A percentile compares a stretch with the other conserved stretches of the same genome.
phyloP scores from a whole-genome alignment of 2,113 vertebrate genomes.

The Oreotrochilus melanogaster region DNA sequence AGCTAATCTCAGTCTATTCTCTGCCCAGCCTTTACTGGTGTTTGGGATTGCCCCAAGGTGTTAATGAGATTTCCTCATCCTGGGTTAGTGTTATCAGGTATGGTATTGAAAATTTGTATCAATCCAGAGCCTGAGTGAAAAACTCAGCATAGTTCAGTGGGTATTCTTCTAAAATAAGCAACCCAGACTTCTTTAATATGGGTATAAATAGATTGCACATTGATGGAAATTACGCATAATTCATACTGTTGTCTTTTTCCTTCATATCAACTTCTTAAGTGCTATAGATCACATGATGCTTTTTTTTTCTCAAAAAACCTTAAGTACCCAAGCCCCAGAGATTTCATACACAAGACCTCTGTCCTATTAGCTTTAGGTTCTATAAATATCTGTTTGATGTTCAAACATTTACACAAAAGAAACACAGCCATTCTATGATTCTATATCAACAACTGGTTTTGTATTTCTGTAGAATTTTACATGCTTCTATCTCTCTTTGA shows the following conservation, averaged over 20 bases:
- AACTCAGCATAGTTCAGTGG: not conserved
- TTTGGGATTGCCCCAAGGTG: not conserved
- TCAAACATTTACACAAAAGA: not conserved
- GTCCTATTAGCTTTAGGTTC: not conserved
- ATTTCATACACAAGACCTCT: not conserved
- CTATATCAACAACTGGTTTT: not conserved
- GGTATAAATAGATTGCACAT: not conserved
- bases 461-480: not conserved
- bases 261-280: not conserved
- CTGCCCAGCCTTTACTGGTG: too few relatives aligned
- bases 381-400: not conserved
- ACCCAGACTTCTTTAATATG: not conserved
- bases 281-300: not conserved
- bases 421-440: not conserved
- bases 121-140: not conserved
- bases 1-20: too few relatives aligned
- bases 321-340: not conserved
- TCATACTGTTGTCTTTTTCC: not conserved
- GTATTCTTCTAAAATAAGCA: not conserved
- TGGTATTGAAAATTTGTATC: not conserved
- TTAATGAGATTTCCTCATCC: not conserved
- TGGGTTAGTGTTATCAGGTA: not conserved
- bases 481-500: not conserved
- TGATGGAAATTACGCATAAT: not conserved
- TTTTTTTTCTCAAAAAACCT: not conserved